A percentile compares a stretch with the other conserved stretches of the same genome.
Evolutionary conservation across 2,113 vertebrate species (phyloP).

Genomic region (Barnardius zonarius): DNA sequence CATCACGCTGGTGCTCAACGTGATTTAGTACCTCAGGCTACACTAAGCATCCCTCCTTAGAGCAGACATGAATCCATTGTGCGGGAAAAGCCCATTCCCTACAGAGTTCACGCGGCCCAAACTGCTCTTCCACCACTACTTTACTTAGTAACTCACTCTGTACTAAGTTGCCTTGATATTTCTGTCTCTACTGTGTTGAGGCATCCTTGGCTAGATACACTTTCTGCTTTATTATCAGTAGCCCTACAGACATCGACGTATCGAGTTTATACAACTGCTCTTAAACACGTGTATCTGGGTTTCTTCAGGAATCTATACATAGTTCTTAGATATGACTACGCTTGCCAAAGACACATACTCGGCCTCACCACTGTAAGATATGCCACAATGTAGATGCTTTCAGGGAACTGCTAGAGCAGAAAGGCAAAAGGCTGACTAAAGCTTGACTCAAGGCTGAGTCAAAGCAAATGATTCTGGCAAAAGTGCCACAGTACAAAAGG

Average conservation of each 20-base stretch:
- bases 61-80: background rate
- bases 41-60: background rate
- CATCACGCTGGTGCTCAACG: slow-evolving; percentile 3
- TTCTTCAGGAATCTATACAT: background rate
- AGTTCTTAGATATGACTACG: background rate
- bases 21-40: slow-evolving; percentile 15
- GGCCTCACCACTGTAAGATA: background rate
- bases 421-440: background rate
- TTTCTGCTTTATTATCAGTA: background rate
- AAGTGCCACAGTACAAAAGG: background rate
- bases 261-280: background rate
- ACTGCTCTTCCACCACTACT: background rate
- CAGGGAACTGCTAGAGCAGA: background rate
- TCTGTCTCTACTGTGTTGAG: background rate
- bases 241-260: background rate
- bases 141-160: background rate
- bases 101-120: background rate
- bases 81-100: background rate
- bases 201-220: background rate
- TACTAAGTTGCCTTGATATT: background rate
- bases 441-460: background rate
- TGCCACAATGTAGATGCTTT: background rate
- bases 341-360: background rate
- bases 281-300: background rate
- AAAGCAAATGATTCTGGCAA: background rate